Conservation (phyloP, 2,888 invertebrate genomes). For the Cantharis lateralis region DNA sequence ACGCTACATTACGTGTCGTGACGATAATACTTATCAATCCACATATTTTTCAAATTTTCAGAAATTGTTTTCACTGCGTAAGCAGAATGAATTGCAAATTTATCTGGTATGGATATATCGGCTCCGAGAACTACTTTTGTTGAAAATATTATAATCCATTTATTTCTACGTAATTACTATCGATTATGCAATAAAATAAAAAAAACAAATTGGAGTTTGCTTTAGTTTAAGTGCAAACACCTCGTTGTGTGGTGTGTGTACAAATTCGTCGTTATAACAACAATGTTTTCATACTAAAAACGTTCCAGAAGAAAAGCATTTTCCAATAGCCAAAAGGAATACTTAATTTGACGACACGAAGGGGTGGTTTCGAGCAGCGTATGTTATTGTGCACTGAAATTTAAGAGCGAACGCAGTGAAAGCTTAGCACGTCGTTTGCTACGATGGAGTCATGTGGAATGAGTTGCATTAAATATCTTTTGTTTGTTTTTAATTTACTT, state of each 20-base stretch:
- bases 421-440: not conserved
- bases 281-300: slow-evolving; percentile 8
- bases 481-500: slow-evolving; percentile 73
- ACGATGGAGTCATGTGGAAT: slow-evolving; percentile 58
- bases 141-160: not conserved
- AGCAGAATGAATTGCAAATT: not conserved
- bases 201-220: not conserved
- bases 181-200: not conserved
- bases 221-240: not conserved
- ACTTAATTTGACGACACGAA: slow-evolving; percentile 4
- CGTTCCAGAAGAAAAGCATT: slow-evolving; percentile 6
- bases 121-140: not conserved
- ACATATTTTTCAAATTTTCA: not conserved
- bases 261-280: slow-evolving; percentile 24
- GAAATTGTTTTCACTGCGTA: not conserved
- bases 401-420: slow-evolving; percentile 18
- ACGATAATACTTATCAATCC: not conserved
- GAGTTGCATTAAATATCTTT: slow-evolving; percentile 74
- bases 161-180: not conserved
- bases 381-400: slow-evolving; percentile 19
- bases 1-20: not conserved
- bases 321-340: slow-evolving; percentile 3
- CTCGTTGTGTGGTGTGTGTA: slow-evolving; percentile 8
- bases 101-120: not conserved
- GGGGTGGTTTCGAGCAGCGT: slow-evolving; percentile 16